Evolutionary conservation across 2,113 vertebrate genomes (phyloP).

Genomic region (Chinchilla lanigera): DNA sequence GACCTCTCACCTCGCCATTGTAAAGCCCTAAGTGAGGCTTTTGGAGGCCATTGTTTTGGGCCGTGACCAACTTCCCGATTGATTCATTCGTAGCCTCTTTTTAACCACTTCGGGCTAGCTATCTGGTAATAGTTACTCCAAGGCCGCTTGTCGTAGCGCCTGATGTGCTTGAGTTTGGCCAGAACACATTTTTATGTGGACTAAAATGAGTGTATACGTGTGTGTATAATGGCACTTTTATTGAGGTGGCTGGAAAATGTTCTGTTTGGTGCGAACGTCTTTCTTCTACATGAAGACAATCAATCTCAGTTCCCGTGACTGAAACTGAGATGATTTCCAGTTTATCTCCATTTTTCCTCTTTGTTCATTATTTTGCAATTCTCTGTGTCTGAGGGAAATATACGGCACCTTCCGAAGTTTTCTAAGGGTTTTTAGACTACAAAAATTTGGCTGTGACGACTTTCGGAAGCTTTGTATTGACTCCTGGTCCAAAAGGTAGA

Average conservation of each 20-base stretch:
- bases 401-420: constrained; percentile 33
- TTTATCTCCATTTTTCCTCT: neutral
- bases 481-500: neutral
- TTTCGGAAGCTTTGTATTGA: neutral
- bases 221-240: neutral
- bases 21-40: constrained; percentile 32
- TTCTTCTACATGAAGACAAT: neutral
- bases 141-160: neutral
- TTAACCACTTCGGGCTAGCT: neutral
- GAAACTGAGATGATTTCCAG: constrained; percentile 7
- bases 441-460: neutral
- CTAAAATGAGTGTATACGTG: neutral
- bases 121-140: neutral
- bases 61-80: constrained; percentile 13
- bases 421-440: constrained; percentile 41
- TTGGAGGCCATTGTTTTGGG: constrained; percentile 52
- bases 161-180: neutral
- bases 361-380: constrained; percentile 17
- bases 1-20: neutral
- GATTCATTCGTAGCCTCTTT: neutral
- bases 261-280: neutral
- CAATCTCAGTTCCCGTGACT: neutral
- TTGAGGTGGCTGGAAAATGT: neutral
- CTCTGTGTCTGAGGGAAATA: neutral
- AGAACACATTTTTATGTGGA: neutral